These are phyloP conservation scores for Melieria omissa DNA, from an alignment of 2,888 invertebrate species.

Conservation along the genomic window DNA sequence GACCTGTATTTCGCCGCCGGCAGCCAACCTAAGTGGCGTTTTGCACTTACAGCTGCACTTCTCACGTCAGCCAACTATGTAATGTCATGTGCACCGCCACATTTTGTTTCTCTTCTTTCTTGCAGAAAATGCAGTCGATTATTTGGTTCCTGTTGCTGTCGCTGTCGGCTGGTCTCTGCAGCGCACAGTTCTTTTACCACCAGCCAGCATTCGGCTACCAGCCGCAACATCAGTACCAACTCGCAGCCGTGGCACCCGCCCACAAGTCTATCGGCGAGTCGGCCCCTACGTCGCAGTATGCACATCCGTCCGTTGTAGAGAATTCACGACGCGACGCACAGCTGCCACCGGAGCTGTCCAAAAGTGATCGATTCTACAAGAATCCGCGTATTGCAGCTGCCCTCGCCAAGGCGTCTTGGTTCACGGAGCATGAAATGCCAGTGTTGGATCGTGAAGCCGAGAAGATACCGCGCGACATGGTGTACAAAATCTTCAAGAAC, in stretches of 20 bases:
- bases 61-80: too few relatives aligned
- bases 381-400: slow-evolving; percentile 79
- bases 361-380: slow-evolving; percentile 75
- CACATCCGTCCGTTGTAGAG: slow-evolving; percentile 78
- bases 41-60: too few relatives aligned
- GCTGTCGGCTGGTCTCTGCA: slow-evolving; percentile 33
- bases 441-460: slow-evolving; percentile 83
- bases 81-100: too few relatives aligned
- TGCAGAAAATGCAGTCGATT: slow-evolving; percentile 35
- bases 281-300: slow-evolving; percentile 58
- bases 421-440: slow-evolving; percentile 80
- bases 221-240: slow-evolving; percentile 25
- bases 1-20: too few relatives aligned
- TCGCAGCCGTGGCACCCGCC: slow-evolving; percentile 42
- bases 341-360: slow-evolving; percentile 75
- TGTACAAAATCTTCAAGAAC: slow-evolving; percentile 79
- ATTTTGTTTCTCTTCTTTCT: background rate
- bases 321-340: slow-evolving; percentile 79
- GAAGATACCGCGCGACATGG: slow-evolving; percentile 80
- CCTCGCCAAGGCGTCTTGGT: slow-evolving; percentile 83
- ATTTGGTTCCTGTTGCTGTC: slow-evolving; percentile 14
- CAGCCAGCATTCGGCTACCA: slow-evolving; percentile 41
- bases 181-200: slow-evolving; percentile 57
- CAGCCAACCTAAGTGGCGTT: too few relatives aligned
- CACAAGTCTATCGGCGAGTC: slow-evolving; percentile 52